Conservation (phyloP, 2,113 vertebrate genomes). For the Aleadryas rufinucha region DNA sequence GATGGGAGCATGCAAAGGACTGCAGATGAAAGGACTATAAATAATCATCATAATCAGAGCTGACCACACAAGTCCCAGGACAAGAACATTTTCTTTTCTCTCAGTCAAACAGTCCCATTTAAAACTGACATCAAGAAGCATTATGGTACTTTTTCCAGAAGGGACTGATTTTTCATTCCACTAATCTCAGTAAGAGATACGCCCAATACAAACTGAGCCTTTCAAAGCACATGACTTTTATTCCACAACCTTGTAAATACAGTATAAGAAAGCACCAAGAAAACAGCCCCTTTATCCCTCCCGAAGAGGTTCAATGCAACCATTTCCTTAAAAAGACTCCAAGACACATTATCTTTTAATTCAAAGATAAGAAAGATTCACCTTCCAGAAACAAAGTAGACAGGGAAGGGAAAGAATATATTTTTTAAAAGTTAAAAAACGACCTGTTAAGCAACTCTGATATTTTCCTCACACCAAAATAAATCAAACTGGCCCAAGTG, state of each 20-base stretch:
- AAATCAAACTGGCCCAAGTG: not conserved
- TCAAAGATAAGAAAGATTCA: not conserved
- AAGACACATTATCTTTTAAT: not conserved
- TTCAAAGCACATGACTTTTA: rapidly evolving
- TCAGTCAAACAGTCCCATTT: not conserved
- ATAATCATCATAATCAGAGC: not conserved
- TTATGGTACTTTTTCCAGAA: not conserved
- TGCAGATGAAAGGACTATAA: not conserved
- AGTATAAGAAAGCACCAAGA: not conserved
- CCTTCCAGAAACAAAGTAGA: not conserved
- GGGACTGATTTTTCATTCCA: not conserved
- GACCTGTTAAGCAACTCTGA: not conserved
- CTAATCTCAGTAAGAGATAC: not conserved
- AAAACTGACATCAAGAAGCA: not conserved
- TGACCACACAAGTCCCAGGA: not conserved
- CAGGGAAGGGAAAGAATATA: not conserved
- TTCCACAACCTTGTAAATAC: not conserved
- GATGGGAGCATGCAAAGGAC: not conserved
- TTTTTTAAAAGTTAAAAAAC: not conserved
- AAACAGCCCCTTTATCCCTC: not conserved
- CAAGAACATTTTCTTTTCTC: not conserved
- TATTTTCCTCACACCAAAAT: not conserved
- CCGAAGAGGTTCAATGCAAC: not conserved
- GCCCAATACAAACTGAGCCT: rapidly evolving
- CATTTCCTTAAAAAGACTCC: not conserved